Conservation (phyloP, 2,797 vertebrate genomes). For the Enteromius anoplus region DNA sequence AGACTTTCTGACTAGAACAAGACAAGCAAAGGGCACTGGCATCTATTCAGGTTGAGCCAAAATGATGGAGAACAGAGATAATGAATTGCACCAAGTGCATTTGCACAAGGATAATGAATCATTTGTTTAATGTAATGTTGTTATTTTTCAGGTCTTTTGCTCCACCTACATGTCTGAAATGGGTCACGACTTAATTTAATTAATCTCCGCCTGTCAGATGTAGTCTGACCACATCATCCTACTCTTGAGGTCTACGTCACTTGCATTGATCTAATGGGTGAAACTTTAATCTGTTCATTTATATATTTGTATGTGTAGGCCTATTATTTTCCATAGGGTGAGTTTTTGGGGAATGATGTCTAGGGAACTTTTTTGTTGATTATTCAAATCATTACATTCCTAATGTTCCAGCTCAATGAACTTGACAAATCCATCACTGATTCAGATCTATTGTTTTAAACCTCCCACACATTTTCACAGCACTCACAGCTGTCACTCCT, state of each 20-base stretch:
- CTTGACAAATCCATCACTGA: slow-evolving; percentile 27
- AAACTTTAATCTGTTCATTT: neutral
- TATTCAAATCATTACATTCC: slow-evolving; percentile 26
- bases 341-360: neutral
- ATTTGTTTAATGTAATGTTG: slow-evolving; percentile 46
- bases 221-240: neutral
- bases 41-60: slow-evolving; percentile 58
- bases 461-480: slow-evolving; percentile 39
- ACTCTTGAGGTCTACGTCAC: neutral
- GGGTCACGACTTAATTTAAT: slow-evolving; percentile 42
- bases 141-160: slow-evolving; percentile 46
- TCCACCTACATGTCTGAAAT: slow-evolving; percentile 40
- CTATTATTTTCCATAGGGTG: neutral
- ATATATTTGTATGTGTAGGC: neutral
- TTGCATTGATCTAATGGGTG: neutral
- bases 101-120: slow-evolving; percentile 60
- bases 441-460: slow-evolving; percentile 43
- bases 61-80: slow-evolving; percentile 60
- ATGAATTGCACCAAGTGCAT: slow-evolving; percentile 65
- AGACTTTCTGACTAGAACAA: slow-evolving; percentile 66
- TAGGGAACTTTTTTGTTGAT: slow-evolving; percentile 8
- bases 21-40: slow-evolving; percentile 62
- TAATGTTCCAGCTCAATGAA: slow-evolving; percentile 10
- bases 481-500: slow-evolving; percentile 44
- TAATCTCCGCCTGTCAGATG: slow-evolving; percentile 34